A percentile compares a stretch with the other conserved stretches of the same genome.
These are phyloP conservation scores for Hyperopisus bebe DNA, from an alignment of 2,113 vertebrate species.

Conservation along the genomic window DNA sequence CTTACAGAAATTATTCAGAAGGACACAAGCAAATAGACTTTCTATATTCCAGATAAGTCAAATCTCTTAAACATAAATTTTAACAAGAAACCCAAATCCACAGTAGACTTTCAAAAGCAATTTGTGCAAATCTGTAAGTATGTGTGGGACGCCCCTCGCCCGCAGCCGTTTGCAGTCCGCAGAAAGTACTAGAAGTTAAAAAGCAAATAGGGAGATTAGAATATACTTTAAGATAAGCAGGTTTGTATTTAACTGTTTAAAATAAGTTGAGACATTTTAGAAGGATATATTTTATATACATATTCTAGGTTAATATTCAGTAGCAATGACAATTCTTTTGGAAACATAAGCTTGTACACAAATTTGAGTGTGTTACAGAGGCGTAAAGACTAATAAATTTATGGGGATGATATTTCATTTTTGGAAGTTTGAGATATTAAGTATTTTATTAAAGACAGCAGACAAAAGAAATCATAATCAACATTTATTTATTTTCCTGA, in stretches of 20 bases:
- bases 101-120: conserved; percentile 5
- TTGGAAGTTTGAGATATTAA: neutral
- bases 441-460: neutral
- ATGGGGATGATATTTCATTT: neutral
- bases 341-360: neutral
- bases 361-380: neutral
- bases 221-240: neutral
- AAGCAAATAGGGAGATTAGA: neutral
- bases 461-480: neutral
- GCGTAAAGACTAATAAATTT: neutral
- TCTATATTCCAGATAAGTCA: neutral
- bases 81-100: neutral
- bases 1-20: neutral
- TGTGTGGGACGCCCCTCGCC: neutral
- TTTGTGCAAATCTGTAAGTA: conserved; percentile 1
- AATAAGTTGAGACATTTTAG: conserved; percentile 2
- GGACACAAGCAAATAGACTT: neutral
- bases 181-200: neutral
- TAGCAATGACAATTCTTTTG: neutral
- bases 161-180: neutral
- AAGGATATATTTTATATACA: neutral
- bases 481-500: conserved; percentile 12
- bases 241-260: neutral
- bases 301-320: neutral
- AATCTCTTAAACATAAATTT: neutral